Conservation (phyloP, 2,797 vertebrate species). For the Eospalax fontanierii region DNA sequence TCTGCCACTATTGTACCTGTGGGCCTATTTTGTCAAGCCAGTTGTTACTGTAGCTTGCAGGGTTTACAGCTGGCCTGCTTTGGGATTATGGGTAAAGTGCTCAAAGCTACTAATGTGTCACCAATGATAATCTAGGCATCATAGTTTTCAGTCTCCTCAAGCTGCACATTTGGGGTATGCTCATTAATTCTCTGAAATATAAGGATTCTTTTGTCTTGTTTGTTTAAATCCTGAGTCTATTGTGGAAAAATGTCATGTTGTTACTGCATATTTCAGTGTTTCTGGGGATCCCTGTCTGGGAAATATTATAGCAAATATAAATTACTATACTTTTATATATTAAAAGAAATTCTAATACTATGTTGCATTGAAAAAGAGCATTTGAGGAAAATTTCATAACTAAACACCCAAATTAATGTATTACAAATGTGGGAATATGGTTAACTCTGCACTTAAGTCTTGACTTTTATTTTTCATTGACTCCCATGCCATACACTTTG, state of each 20-base stretch:
- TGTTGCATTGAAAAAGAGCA: not conserved
- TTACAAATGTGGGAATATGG: not conserved
- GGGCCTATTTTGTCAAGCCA: no score
- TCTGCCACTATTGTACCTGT: no score
- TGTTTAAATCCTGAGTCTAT: not conserved
- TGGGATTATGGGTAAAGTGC: not conserved
- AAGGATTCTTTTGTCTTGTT: not conserved
- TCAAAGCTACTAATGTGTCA: not conserved
- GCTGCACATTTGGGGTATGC: not conserved
- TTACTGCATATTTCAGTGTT: not conserved
- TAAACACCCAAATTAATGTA: not conserved
- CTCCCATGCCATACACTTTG: not conserved
- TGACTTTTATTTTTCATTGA: conserved; percentile 3
- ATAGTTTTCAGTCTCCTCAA: not conserved
- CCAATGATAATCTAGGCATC: not conserved
- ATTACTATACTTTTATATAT: not conserved
- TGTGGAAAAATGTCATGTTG: not conserved
- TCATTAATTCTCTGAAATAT: not conserved
- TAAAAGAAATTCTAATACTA: not conserved
- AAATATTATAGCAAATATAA: not conserved
- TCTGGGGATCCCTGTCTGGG: not conserved
- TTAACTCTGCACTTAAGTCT: not conserved
- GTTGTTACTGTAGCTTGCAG: no score
- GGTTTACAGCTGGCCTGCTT: not conserved
- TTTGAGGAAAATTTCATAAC: not conserved